phyloP scores from a whole-genome alignment of 1,140 invertebrate genomes.

The Littorina saxatilis region DNA sequence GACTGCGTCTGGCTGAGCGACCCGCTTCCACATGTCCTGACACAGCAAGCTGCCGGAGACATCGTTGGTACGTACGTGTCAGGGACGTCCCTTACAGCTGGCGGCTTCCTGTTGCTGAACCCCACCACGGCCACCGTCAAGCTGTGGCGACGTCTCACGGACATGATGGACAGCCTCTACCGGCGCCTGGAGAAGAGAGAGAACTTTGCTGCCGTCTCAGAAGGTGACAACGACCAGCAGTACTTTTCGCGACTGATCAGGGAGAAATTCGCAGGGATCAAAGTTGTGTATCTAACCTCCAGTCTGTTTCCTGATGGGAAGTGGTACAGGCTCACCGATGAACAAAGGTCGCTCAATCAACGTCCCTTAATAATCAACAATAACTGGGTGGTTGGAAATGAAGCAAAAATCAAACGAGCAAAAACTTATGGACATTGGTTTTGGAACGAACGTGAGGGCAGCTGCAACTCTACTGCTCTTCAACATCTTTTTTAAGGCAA shows the following conservation, averaged over 20 bases:
- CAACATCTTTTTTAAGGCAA: slow-evolving; percentile 1
- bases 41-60: slow-evolving; percentile 38
- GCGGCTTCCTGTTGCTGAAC: slow-evolving; percentile 59
- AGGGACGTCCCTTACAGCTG: slow-evolving; percentile 42
- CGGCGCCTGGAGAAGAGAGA: slow-evolving; percentile 38
- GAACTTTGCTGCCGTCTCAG: slow-evolving; percentile 36
- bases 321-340: slow-evolving; percentile 53
- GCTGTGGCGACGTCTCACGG: slow-evolving; percentile 52
- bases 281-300: slow-evolving; percentile 47
- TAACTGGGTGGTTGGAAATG: slow-evolving; percentile 55
- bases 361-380: slow-evolving; percentile 55
- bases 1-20: slow-evolving; percentile 64
- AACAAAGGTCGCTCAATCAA: neutral
- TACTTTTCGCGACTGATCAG: slow-evolving; percentile 48
- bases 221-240: slow-evolving; percentile 58
- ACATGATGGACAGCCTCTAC: slow-evolving; percentile 44
- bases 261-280: slow-evolving; percentile 47
- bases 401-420: slow-evolving; percentile 48
- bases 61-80: slow-evolving; percentile 55
- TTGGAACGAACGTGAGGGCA: slow-evolving; percentile 34
- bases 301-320: slow-evolving; percentile 58
- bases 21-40: slow-evolving; percentile 49
- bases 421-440: slow-evolving; percentile 60
- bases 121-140: slow-evolving; percentile 49
- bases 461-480: slow-evolving; percentile 39